Evolutionary conservation across 2,113 vertebrate species (phyloP), one percentile per base, ranked within the genome.

Genomic region (Saccopteryx bilineata): DNA sequence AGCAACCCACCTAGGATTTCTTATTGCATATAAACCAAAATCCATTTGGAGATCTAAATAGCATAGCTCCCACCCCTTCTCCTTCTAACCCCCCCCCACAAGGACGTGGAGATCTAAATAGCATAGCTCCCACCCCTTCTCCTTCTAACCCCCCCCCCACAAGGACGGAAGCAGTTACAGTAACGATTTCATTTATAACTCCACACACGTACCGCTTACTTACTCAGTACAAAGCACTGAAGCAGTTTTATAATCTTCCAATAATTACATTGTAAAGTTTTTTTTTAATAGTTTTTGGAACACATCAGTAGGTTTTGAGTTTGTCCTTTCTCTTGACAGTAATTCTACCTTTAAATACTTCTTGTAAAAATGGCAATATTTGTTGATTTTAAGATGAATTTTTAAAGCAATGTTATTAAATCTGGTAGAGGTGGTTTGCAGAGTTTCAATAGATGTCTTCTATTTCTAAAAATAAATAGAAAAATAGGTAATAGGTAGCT

Each of bases 221-320:
- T 88, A 97, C 61, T 4, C 76, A 93, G 87, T 82, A 91, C 96
- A 96, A 90, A 97, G 93, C 96, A 68, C 93, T 88, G 95, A 96
- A 98, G 96, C 97, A 95, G 88, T 98, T 98, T 97, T 97, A 31
- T 96, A 95, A 98, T 97, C 97, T 98, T 94, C 91, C 93, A 97
- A 87, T 98, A 98, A 98, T 98, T 98, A 98, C 98, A 98, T 81
- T 97, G 97, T 95, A 78, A 96, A 97, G 91, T 97, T 98, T 98
- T 63, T 63, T 61, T 63, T 68, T 89, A 97, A 96, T 89, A 96
- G 92, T 96, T 84, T 96, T 96, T 94, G 96, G 94, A 98, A 97
- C 95, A 93, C 93, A 95, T 98, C 97, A 97, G 93, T 97, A 97
- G 94, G 94, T 96, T 96, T 95, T 79, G 94, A 96, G 90, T 80